Conservation (phyloP, 1,140 invertebrate genomes). For the Sarcophaga bullata region DNA sequence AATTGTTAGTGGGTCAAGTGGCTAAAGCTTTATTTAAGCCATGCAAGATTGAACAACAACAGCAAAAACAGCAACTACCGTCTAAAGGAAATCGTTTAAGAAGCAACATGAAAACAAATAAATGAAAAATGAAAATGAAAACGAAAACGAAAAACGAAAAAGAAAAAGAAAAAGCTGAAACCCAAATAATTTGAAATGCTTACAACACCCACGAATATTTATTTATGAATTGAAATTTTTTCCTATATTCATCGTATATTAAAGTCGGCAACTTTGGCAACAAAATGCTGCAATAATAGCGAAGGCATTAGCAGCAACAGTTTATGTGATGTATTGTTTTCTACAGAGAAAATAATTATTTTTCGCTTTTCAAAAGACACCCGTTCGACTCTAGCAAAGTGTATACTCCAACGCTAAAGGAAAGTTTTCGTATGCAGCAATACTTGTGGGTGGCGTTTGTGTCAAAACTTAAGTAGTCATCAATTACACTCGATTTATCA, state of each 20-base stretch:
- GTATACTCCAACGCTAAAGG: neutral
- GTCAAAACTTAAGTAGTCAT: constrained; percentile 10
- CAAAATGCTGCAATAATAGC: neutral
- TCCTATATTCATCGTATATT: neutral
- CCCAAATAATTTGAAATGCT: neutral
- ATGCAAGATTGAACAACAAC: neutral
- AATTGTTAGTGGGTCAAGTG: constrained; percentile 9
- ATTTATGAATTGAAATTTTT: too few species aligned
- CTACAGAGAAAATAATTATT: neutral
- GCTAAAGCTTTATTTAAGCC: constrained; percentile 9
- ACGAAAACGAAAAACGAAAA: neutral
- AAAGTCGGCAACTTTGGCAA: neutral
- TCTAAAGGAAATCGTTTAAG: neutral
- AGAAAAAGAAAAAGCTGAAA: neutral
- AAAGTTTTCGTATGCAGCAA: neutral
- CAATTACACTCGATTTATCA: neutral
- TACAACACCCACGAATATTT: too few species aligned
- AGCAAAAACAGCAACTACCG: neutral
- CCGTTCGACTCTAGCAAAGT: neutral
- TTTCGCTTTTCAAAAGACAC: neutral
- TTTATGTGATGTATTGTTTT: neutral
- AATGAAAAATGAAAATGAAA: neutral
- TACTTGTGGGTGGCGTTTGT: constrained; percentile 1
- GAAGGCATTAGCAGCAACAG: neutral
- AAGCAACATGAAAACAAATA: neutral